Evolutionary conservation across 2,888 invertebrate species (phyloP).

Genomic region (Dynastes grantii): DNA sequence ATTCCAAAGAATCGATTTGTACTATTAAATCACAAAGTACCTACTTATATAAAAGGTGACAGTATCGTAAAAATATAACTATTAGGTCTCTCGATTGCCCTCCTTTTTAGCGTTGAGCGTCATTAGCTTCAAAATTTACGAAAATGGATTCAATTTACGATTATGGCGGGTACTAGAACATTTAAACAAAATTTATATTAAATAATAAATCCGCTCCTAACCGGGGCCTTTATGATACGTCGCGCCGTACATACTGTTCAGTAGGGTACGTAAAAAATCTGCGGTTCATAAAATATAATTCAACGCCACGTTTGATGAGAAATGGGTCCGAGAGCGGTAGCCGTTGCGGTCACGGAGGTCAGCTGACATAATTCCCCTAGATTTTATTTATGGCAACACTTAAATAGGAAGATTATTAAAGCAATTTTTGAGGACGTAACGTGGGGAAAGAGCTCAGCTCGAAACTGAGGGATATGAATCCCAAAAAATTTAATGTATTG

Average conservation of each 20-base stretch:
- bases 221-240: too few relatives aligned
- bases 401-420: conserved; percentile 41
- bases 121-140: conserved; percentile 11
- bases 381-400: conserved; percentile 44
- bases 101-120: conserved; percentile 1
- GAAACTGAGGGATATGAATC: too few relatives aligned
- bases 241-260: not conserved
- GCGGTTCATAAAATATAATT: conserved; percentile 20
- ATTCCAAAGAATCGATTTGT: too few relatives aligned
- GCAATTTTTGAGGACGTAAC: not conserved
- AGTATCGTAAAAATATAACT: too few relatives aligned
- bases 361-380: conserved; percentile 24
- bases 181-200: not conserved
- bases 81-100: too few relatives aligned
- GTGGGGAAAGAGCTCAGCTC: too few relatives aligned
- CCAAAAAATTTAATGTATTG: too few relatives aligned
- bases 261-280: conserved; percentile 2
- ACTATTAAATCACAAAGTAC: too few relatives aligned
- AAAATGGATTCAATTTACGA: conserved; percentile 10
- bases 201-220: not conserved
- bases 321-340: conserved; percentile 24
- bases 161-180: not conserved
- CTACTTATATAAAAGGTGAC: too few relatives aligned
- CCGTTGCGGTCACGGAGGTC: conserved; percentile 27
- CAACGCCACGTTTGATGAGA: conserved; percentile 25